Evolutionary conservation across 2,888 invertebrate species (phyloP).

Genomic region (Fragum sueziense): DNA sequence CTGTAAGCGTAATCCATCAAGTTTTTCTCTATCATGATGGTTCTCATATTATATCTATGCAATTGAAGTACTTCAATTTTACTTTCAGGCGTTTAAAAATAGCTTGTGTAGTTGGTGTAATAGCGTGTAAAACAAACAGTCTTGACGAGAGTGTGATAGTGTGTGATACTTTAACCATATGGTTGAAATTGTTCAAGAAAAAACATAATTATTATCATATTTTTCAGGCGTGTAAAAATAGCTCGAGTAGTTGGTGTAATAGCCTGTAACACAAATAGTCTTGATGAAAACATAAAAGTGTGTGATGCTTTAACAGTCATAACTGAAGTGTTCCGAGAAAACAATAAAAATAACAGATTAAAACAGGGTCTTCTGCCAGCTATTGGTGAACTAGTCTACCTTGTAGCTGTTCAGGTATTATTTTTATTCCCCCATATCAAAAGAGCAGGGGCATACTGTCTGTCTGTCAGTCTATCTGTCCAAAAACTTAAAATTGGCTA

Average conservation of each 20-base stretch:
- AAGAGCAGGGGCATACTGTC: no score
- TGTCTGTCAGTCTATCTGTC: no score
- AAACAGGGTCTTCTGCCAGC: constrained; percentile 80
- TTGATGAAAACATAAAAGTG: constrained; percentile 75
- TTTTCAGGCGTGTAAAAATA: constrained; percentile 74
- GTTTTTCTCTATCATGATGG: no score
- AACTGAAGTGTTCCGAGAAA: constrained; percentile 80
- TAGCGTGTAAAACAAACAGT: constrained; percentile 74
- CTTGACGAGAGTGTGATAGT: constrained; percentile 74
- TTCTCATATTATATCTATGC: no score
- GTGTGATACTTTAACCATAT: constrained; percentile 77
- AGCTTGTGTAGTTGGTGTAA: constrained; percentile 75
- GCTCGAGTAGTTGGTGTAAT: constrained; percentile 76
- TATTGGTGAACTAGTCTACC: constrained; percentile 80
- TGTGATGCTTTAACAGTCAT: constrained; percentile 76
- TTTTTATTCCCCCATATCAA: no score
- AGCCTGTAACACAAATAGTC: constrained; percentile 72
- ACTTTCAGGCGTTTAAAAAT: constrained; percentile 75
- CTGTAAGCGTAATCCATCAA: no score
- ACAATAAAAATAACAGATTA: constrained; percentile 78
- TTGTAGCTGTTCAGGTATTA: constrained; percentile 79
- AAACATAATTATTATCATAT: background rate
- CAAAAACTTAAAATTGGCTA: no score
- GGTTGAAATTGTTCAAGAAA: no score
- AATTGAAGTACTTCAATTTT: no score